Conservation (phyloP, 2,888 invertebrate species). For the Parnassius mnemosyne region DNA sequence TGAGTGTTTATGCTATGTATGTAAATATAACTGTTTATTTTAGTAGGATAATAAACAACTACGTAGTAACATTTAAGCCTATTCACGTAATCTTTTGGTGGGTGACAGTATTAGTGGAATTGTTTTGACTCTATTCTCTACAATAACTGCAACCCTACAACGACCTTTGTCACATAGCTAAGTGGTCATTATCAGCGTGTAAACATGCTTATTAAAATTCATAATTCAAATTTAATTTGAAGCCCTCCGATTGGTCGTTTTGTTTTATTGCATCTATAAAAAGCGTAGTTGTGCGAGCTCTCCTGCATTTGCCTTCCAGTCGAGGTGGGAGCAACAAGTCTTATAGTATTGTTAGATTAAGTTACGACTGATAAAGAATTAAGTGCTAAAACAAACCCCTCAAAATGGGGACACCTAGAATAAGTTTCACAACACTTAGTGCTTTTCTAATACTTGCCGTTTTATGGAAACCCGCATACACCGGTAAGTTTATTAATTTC, state of each 20-base stretch:
- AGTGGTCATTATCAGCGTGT: slow-evolving; percentile 28
- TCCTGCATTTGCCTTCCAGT: slow-evolving; percentile 62
- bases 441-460: slow-evolving; percentile 65
- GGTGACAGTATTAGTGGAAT: neutral
- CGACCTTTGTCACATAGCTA: slow-evolving; percentile 20
- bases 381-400: slow-evolving; percentile 49
- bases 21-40: no score
- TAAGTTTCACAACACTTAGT: slow-evolving; percentile 61
- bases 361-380: slow-evolving; percentile 57
- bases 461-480: slow-evolving; percentile 67
- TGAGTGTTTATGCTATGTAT: no score
- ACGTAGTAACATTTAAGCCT: neutral
- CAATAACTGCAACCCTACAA: neutral
- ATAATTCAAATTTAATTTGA: slow-evolving; percentile 30
- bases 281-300: slow-evolving; percentile 34
- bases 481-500: slow-evolving; percentile 52
- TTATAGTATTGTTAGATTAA: slow-evolving; percentile 60
- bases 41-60: no score
- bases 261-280: slow-evolving; percentile 54
- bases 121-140: slow-evolving; percentile 13
- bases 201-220: slow-evolving; percentile 30
- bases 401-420: slow-evolving; percentile 67
- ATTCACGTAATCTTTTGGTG: neutral
- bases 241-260: slow-evolving; percentile 31
- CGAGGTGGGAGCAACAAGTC: slow-evolving; percentile 51